A percentile compares a stretch with the other conserved stretches of the same genome.
phyloP scores from a whole-genome alignment of 2,113 vertebrate species.

The Peromyscus polionotus region DNA sequence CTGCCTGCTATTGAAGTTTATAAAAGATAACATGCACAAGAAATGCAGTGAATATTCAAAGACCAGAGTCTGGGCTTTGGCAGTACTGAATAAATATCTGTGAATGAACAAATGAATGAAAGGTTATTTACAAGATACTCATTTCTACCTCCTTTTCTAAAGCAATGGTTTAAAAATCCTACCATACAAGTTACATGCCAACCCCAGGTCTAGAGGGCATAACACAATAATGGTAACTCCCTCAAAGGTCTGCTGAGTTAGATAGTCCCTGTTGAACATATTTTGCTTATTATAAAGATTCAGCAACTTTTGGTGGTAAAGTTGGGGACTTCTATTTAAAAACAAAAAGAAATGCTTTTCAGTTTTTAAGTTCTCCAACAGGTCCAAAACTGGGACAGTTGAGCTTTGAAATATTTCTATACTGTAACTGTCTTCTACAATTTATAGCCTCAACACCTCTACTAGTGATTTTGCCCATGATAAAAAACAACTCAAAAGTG shows the following conservation, averaged over 20 bases:
- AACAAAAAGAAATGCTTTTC: not conserved
- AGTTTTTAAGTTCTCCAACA: not conserved
- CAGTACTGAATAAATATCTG: not conserved
- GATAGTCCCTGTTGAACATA: not conserved
- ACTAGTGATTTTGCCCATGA: not conserved
- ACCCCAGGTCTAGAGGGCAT: not conserved
- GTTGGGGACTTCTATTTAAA: not conserved
- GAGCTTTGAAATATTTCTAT: not conserved
- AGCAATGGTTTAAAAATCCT: not conserved
- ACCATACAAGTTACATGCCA: not conserved
- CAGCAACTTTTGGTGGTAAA: not conserved
- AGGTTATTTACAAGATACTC: not conserved
- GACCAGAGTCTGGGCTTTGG: not conserved
- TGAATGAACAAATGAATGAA: slow-evolving; percentile 12
- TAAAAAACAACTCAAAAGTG: not conserved
- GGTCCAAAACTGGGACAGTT: not conserved
- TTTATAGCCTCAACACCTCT: not conserved
- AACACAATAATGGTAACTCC: not conserved
- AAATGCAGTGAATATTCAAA: not conserved
- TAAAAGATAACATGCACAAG: not conserved
- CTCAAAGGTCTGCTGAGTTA: not conserved
- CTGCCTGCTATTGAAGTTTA: not conserved
- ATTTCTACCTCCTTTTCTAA: slow-evolving; percentile 1
- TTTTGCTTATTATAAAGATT: not conserved
- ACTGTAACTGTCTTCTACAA: not conserved